Percentiles rank a stretch among this genome's conserved stretches.
Evolutionary conservation across 1,140 invertebrate species (phyloP).

Genomic region (Magallana ariakensis): DNA sequence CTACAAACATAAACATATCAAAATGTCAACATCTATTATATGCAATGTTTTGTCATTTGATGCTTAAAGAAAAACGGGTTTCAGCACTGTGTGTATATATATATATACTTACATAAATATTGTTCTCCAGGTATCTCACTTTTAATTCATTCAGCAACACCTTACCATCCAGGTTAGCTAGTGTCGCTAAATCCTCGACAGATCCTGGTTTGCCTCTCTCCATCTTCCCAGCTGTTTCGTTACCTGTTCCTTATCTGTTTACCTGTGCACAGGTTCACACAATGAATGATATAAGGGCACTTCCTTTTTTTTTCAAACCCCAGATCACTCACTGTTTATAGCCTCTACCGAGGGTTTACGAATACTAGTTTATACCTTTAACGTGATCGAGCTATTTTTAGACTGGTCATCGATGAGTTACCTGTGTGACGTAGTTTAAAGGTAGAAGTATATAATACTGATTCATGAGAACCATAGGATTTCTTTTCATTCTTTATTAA

Average conservation of each 20-base stretch:
- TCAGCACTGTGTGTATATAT: neutral
- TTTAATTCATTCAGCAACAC: slow-evolving; percentile 76
- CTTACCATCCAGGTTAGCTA: slow-evolving; percentile 76
- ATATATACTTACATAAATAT: slow-evolving; percentile 77
- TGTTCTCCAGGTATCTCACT: slow-evolving; percentile 71
- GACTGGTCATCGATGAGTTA: slow-evolving; percentile 29
- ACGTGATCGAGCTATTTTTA: slow-evolving; percentile 29
- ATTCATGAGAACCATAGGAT: neutral
- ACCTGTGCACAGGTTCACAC: too few relatives aligned
- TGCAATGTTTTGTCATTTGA: too few relatives aligned
- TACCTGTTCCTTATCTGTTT: neutral
- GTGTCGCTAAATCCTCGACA: slow-evolving; percentile 75
- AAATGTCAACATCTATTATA: too few relatives aligned
- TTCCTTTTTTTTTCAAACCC: neutral
- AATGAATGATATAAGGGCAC: neutral
- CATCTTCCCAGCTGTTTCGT: slow-evolving; percentile 33
- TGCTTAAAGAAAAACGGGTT: neutral
- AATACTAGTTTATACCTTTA: slow-evolving; percentile 20
- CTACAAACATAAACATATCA: neutral
- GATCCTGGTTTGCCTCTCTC: slow-evolving; percentile 65
- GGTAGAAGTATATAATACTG: neutral
- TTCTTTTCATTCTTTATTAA: neutral
- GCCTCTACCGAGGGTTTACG: neutral
- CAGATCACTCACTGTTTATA: neutral
- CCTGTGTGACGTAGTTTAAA: slow-evolving; percentile 6